Evolutionary conservation across 2,888 invertebrate species (phyloP).

Genomic region (Miltochrista miniata): DNA sequence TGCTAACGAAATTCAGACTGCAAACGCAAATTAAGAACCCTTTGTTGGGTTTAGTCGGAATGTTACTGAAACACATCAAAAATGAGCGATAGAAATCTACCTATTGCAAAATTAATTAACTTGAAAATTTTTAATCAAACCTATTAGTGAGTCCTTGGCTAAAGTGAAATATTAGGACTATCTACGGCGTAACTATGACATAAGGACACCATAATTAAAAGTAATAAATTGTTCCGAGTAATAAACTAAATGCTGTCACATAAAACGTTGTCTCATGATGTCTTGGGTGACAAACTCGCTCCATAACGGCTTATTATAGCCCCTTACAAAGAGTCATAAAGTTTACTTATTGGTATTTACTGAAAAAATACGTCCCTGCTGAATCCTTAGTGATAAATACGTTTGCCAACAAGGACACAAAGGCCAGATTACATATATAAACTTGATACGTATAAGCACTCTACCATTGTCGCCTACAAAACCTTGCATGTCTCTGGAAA

Average conservation of each 20-base stretch:
- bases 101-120: too few species aligned
- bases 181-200: too few species aligned
- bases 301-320: not conserved
- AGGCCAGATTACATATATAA: slow-evolving; percentile 36
- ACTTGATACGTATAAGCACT: slow-evolving; percentile 27
- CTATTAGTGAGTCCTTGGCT: too few species aligned
- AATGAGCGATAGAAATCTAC: too few species aligned
- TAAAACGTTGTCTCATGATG: not conserved
- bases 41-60: slow-evolving; percentile 31
- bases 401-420: slow-evolving; percentile 37
- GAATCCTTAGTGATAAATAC: slow-evolving; percentile 35
- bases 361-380: slow-evolving; percentile 21
- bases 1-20: slow-evolving; percentile 51
- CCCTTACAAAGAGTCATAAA: slow-evolving; percentile 15
- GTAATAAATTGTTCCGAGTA: not conserved
- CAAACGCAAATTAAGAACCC: slow-evolving; percentile 43
- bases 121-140: too few species aligned
- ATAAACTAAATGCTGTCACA: not conserved
- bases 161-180: too few species aligned
- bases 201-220: too few species aligned
- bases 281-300: not conserved
- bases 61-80: slow-evolving; percentile 21
- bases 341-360: slow-evolving; percentile 21
- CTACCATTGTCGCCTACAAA: slow-evolving; percentile 40
- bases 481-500: slow-evolving; percentile 51